Base-by-base conservation (phyloP, 2,888 invertebrate species). In the Apamea crenata region DNA sequence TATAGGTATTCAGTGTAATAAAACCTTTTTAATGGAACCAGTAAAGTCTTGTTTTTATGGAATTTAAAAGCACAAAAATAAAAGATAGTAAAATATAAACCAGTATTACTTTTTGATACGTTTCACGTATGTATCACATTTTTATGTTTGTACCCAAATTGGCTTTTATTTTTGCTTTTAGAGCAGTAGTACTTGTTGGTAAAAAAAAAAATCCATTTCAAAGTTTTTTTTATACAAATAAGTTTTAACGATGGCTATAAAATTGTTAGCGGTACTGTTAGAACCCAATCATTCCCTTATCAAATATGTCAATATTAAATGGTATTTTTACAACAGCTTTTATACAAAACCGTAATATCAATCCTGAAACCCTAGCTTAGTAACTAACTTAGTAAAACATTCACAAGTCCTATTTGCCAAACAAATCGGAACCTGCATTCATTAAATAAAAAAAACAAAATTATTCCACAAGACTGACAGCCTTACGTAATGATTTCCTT, bases 401-500 rank as follows among this genome's bases (percentile, higher is more conserved):
- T 44, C 10, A 2, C 14, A 61, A 18, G 21, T 36, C 68, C 36
- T 32, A 36, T 72, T 74, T 50, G 6, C 18, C 5, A 40, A 66
- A 50, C 53, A 70, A 78, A 70, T 70, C 18, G 6, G 21, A 32
- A n/a, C 5, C 14, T 18, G 14, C 14, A 78, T 67, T 76, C 44
- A 71, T 83, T 61, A 68, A 70, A 76, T 32, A 61, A 63, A 70
- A 63, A 70, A 40, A 74, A 74, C 67, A 61, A 71, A 83, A 59
- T 73, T 61, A 76, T 67, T 67, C 59, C 25, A 16, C 63, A 25
- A n/a, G 29, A 74, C 63, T 63, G 47, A 10, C 63, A 61, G 63
- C 71, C 68, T 66, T 56, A 65, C 67, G n/a, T 25, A 84, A 69
- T 69, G 69, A 74, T 84, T 77, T 76, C 56, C 36, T 77, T 87